phyloP scores from a whole-genome alignment of 2,888 invertebrate species.

The Xanthia icteritia region DNA sequence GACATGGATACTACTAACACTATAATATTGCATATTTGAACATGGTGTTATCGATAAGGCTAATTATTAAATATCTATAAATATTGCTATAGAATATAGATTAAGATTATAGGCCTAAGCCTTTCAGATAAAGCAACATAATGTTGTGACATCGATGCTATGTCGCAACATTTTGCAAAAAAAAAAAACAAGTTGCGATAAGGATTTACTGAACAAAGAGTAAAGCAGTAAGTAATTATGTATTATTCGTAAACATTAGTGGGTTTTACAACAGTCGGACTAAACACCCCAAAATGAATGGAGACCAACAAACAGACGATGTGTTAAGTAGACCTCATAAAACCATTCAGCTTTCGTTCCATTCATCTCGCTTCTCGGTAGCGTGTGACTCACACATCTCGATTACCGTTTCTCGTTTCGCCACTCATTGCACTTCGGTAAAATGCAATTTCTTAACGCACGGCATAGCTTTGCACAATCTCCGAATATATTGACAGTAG shows the following conservation, averaged over 20 bases:
- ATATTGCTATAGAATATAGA: too few relatives aligned
- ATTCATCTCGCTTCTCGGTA: conserved; percentile 45
- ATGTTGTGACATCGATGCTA: conserved; percentile 1
- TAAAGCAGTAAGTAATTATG: background rate
- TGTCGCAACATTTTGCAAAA: conserved; percentile 38
- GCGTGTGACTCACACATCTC: conserved; percentile 34
- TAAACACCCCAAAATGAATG: background rate
- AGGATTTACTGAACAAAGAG: conserved; percentile 5
- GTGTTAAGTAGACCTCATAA: conserved; percentile 36
- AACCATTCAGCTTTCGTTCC: conserved; percentile 25
- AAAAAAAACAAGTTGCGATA: background rate
- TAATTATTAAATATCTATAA: background rate
- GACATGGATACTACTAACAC: conserved; percentile 25
- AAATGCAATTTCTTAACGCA: conserved; percentile 42
- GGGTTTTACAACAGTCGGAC: conserved; percentile 4
- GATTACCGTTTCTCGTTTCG: conserved; percentile 8
- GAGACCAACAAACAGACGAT: conserved; percentile 9
- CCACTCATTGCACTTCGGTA: conserved; percentile 12
- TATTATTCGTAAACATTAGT: conserved; percentile 27
- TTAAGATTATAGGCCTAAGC: too few relatives aligned
- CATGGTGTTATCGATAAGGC: conserved; percentile 13
- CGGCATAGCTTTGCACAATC: conserved; percentile 26
- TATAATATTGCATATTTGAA: conserved; percentile 12
- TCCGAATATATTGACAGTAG: conserved; percentile 13
- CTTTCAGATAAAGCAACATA: conserved; percentile 12